phyloP scores from a whole-genome alignment of 2,888 invertebrate species.

The Rhamphomyia laevipes region DNA sequence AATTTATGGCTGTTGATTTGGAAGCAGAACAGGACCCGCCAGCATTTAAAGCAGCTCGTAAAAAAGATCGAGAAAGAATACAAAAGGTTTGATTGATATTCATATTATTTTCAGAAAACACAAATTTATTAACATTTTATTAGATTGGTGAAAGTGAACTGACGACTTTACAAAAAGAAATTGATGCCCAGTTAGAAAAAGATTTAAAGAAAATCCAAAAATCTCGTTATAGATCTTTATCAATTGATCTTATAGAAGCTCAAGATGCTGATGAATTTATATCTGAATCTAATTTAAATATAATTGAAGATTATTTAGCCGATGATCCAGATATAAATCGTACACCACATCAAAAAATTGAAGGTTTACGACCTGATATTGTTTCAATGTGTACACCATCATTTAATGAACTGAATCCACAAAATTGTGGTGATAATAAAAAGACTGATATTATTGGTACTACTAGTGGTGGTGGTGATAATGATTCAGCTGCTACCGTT shows the following conservation, averaged over 20 bases:
- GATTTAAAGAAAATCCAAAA: slow-evolving; percentile 41
- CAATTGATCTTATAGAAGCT: slow-evolving; percentile 21
- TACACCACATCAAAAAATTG: slow-evolving; percentile 16
- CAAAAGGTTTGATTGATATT: slow-evolving; percentile 5
- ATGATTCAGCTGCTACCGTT: slow-evolving; percentile 9
- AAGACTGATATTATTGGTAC: slow-evolving; percentile 10
- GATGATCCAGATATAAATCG: slow-evolving; percentile 22
- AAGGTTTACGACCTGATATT: slow-evolving; percentile 53
- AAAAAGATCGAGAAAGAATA: slow-evolving; percentile 12
- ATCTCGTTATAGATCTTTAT: slow-evolving; percentile 18
- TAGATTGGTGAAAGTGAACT: slow-evolving; percentile 50
- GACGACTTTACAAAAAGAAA: slow-evolving; percentile 70
- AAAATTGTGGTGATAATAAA: slow-evolving; percentile 38
- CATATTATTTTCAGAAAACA: slow-evolving; percentile 7
- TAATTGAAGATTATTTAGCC: slow-evolving; percentile 36
- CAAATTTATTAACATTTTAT: not conserved
- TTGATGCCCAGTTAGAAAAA: slow-evolving; percentile 68
- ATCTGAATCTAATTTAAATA: slow-evolving; percentile 38
- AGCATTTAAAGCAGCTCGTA: slow-evolving; percentile 70
- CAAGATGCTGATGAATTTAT: slow-evolving; percentile 38
- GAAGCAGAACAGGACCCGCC: slow-evolving; percentile 94
- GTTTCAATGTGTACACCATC: slow-evolving; percentile 64
- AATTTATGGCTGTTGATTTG: slow-evolving; percentile 93
- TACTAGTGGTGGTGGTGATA: not conserved
- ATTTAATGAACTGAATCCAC: slow-evolving; percentile 30